Percentiles rank a stretch among this genome's conserved stretches.
Conservation (phyloP, 2,797 vertebrate genomes). For the Orestias chungarensis region DNA sequence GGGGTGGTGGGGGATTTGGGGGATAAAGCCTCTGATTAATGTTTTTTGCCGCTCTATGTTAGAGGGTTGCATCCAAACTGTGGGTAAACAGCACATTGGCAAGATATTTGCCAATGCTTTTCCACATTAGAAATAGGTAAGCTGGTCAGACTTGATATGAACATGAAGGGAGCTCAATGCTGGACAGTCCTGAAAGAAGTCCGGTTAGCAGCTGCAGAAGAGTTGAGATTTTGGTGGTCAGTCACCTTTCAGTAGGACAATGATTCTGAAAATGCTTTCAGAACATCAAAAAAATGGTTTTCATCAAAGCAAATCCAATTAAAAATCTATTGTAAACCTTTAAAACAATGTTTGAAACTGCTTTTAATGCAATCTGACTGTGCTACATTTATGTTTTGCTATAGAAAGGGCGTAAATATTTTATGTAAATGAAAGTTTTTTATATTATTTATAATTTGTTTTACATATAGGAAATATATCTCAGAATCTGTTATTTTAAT, state of each 20-base stretch:
- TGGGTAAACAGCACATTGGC: background rate
- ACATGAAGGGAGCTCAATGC: background rate
- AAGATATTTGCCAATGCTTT: background rate
- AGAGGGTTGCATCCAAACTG: conserved; percentile 48
- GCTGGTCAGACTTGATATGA: background rate
- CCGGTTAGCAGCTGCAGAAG: background rate
- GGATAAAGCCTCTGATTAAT: too few relatives aligned
- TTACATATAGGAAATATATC: background rate
- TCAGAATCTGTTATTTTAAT: background rate
- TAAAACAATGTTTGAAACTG: background rate
- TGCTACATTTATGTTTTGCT: background rate
- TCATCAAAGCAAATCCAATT: background rate
- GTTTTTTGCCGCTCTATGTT: conserved; percentile 30
- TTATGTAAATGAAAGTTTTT: background rate
- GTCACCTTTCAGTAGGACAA: background rate
- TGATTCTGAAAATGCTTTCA: background rate
- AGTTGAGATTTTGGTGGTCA: background rate
- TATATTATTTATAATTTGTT: background rate
- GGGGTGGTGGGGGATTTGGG: background rate
- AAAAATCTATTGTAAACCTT: background rate
- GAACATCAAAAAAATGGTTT: background rate
- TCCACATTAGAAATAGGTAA: background rate
- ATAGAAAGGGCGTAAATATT: background rate
- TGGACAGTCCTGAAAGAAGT: background rate
- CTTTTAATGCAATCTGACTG: background rate